These are phyloP conservation scores for Troilus luridus DNA, from an alignment of 2,888 invertebrate species.

Conservation along the genomic window DNA sequence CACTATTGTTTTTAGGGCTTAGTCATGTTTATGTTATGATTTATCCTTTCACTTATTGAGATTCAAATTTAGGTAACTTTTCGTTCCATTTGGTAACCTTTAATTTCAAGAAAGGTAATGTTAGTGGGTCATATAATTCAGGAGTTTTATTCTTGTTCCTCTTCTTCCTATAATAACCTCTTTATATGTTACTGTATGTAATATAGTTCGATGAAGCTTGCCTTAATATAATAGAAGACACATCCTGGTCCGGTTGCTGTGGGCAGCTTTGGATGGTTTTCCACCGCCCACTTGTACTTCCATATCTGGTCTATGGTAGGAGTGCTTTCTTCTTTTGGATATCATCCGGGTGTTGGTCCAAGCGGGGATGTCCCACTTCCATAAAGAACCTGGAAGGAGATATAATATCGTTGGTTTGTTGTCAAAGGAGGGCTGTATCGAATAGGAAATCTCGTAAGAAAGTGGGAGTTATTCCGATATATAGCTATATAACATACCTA, in stretches of 20 bases:
- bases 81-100: not conserved
- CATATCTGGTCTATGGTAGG: not conserved
- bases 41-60: not conserved
- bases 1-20: too few relatives aligned
- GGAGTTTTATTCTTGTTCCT: not conserved
- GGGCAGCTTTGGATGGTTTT: constrained; percentile 1
- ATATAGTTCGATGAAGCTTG: not conserved
- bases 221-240: not conserved
- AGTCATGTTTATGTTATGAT: too few relatives aligned
- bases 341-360: not conserved
- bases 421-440: not conserved
- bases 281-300: not conserved
- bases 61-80: not conserved
- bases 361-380: not conserved
- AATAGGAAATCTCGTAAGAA: not conserved
- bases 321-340: not conserved
- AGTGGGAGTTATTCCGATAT: too few relatives aligned
- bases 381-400: not conserved
- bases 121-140: not conserved
- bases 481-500: too few relatives aligned
- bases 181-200: not conserved
- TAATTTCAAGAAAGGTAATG: not conserved
- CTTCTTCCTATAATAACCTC: not conserved
- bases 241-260: constrained; percentile 30
- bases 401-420: not conserved